Base-by-base conservation (phyloP, 2,797 vertebrate species). In the Remorina albescens region DNA sequence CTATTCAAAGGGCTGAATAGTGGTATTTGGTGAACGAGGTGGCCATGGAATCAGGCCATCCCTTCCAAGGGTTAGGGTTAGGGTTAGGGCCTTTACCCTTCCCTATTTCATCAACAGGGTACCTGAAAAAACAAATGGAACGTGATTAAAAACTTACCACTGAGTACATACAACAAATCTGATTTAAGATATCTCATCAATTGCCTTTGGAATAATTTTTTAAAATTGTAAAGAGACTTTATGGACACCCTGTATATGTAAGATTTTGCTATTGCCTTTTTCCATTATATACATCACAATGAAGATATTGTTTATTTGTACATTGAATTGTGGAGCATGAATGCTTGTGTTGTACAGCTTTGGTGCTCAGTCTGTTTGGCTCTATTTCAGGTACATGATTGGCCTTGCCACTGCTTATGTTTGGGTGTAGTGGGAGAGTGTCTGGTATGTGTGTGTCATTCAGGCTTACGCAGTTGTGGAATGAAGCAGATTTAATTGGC, bases 351-450 rank as follows among this genome's bases (percentile, higher is more conserved):
- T 66, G n/a, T 53, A 66, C 2, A n/a, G 36, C 26, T 58, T 30
- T 11, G 37, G 25, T 54, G 32, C 10, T 16, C n/a, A n/a, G 11
- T 13, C 36, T 12, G 36, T 3, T 6, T 42, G 36, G 19, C 44
- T 19, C 30, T 60, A 16, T 67, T 70, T 37, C 21, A 49, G 28
- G 58, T 28, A 13, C 26, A 65, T 47, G 9, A 36, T 25, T 58
- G 67, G 25, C 15, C n/a, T n/a, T n/a, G n/a, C n/a, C n/a, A n/a
- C n/a, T n/a, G 46, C 26, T 57, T 65, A 32, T 66, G 73, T 82
- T 64, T 44, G 64, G 51, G 25, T 50, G 18, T 36, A 12, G 16
- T 37, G 41, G 19, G 16, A 6, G 60, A 5, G 21, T 73, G 36
- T 55, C 19, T 37, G 19, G 16, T 19, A 26, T n/a, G 26, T 13